Percentiles rank a stretch among this genome's conserved stretches.
Evolutionary conservation across 2,888 invertebrate genomes (phyloP).

Genomic region (Caenorhabditis angaria): DNA sequence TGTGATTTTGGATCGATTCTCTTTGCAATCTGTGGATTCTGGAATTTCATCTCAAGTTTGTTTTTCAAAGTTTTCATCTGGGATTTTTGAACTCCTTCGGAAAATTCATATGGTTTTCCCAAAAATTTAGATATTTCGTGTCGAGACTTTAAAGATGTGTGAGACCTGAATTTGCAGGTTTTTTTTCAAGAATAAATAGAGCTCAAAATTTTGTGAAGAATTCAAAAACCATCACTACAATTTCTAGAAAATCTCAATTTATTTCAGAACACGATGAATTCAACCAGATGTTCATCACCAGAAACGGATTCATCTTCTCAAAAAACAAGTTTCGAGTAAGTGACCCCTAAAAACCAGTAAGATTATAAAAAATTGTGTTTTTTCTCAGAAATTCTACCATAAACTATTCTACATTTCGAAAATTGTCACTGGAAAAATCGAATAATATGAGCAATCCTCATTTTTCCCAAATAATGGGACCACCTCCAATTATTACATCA

Average conservation of each 20-base stretch:
- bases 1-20: constrained; percentile 42
- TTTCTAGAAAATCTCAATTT: background rate
- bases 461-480: background rate
- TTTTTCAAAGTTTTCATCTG: too few species aligned
- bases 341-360: background rate
- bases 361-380: constrained; percentile 17
- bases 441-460: constrained; percentile 10
- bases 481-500: constrained; percentile 14
- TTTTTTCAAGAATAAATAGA: too few species aligned
- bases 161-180: background rate
- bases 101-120: too few species aligned
- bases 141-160: too few species aligned
- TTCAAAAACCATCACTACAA: background rate
- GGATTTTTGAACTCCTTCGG: too few species aligned
- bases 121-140: too few species aligned
- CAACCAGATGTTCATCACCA: constrained; percentile 39
- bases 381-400: constrained; percentile 24
- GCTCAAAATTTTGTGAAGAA: too few species aligned
- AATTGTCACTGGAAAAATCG: constrained; percentile 42
- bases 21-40: constrained; percentile 50
- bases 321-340: constrained; percentile 6
- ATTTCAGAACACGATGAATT: constrained; percentile 30
- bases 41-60: constrained; percentile 33
- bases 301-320: constrained; percentile 19
- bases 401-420: constrained; percentile 51